Evolutionary conservation across 2,797 vertebrate species (phyloP), one percentile per base, ranked within the genome.

Genomic region (Sebastes dallii): DNA sequence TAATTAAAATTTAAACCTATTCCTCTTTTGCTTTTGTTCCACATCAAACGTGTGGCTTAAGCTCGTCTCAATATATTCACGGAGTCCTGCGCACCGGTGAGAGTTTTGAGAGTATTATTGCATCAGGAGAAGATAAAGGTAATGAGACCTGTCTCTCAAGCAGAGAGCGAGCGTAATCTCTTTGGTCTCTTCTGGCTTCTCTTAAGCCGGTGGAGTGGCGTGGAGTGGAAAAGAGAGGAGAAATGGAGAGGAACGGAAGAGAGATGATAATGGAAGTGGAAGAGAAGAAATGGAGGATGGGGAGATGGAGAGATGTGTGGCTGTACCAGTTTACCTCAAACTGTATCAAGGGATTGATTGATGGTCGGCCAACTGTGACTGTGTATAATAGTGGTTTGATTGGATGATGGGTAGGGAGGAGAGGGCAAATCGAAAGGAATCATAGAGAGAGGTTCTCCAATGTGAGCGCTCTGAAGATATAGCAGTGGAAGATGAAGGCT

Each of bases 71-170:
- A 42, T 66, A 66, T 74, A 82, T 66, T 80, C 58, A 66, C 64
- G 46, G 32, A 72, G 39, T 77, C 22, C 12, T 52, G 32, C 25
- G 54, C 32, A 56, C 6, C 3, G 54, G 42, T 12, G 20, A 78
- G 81, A 85, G 60, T 80, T 82, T 85, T 83, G 83, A 86, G 79
- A 72, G 83, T 85, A 84, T 86, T 88, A 88, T 87, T 89, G 82
- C 83, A 87, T 91, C 86, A 84, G 77, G 79, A 81, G 78, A 88
- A 91, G 87, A 91, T 92, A 86, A 90, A 89, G 71, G 86, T 92
- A 94, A 92, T 92, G 84, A 93, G 88, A 91, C 79, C 91, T 89
- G 79, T 91, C 91, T 91, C 87, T 91, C 77, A 88, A 83, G 71
- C 78, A 68, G 78, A 85, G 71, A 85, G 71, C 80, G 83, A 86